A percentile compares a stretch with the other conserved stretches of the same genome.
Conservation (phyloP, 2,888 invertebrate genomes). For the Margaritifera margaritifera region DNA sequence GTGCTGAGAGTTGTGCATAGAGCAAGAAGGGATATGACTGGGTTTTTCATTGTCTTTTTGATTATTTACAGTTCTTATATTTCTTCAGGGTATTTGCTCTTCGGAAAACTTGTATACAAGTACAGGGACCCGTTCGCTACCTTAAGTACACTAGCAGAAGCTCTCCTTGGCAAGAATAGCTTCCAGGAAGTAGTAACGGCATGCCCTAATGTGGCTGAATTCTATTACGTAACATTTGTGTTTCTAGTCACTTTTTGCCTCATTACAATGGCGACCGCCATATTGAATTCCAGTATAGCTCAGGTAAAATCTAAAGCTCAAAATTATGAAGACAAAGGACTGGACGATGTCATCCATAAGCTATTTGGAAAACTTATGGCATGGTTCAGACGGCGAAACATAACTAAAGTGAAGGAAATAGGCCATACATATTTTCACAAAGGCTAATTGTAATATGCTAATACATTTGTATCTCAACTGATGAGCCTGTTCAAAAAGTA, state of each 20-base stretch:
- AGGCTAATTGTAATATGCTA: too few species aligned
- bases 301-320: too few species aligned
- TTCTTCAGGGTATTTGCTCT: conserved; percentile 4
- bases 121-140: conserved; percentile 1
- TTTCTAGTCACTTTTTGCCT: conserved; percentile 2
- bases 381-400: too few species aligned
- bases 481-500: too few species aligned
- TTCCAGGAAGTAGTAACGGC: neutral
- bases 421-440: too few species aligned
- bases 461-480: too few species aligned
- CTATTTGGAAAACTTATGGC: too few species aligned
- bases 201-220: conserved; percentile 2
- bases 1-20: neutral
- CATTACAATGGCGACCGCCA: conserved; percentile 10
- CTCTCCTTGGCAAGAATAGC: conserved; percentile 8
- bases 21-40: neutral
- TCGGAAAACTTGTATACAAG: neutral
- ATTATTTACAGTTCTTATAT: conserved; percentile 3
- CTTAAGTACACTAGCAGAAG: conserved; percentile 3
- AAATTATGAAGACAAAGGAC: too few species aligned
- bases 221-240: conserved; percentile 7
- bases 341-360: too few species aligned
- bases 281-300: conserved; percentile 6
- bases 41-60: conserved; percentile 6
- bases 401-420: too few species aligned